phyloP scores from a whole-genome alignment of 1,140 invertebrate genomes.

The Trinorchestia longiramus region DNA sequence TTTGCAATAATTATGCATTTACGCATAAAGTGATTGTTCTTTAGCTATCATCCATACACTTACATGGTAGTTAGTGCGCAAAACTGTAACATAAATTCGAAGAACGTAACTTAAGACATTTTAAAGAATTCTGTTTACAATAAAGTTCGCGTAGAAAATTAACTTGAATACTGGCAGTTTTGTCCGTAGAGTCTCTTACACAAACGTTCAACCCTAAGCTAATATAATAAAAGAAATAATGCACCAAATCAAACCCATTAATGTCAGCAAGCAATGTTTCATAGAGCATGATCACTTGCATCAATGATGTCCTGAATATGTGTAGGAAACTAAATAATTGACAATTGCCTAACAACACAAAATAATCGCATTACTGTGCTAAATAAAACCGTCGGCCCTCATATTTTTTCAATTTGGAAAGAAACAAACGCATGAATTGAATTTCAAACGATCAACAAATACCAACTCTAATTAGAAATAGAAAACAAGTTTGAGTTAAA shows the following conservation, averaged over 20 bases:
- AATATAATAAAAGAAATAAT: too few relatives aligned
- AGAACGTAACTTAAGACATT: too few relatives aligned
- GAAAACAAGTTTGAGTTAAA: not conserved
- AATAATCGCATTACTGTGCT: not conserved
- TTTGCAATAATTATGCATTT: not conserved
- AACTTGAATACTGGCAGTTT: not conserved
- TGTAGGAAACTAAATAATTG: not conserved
- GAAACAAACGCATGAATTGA: not conserved
- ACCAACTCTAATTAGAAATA: not conserved
- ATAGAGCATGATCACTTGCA: too few relatives aligned
- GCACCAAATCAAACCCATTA: too few relatives aligned
- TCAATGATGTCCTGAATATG: too few relatives aligned
- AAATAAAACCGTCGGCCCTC: not conserved
- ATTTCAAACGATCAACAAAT: not conserved
- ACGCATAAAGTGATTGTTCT: not conserved
- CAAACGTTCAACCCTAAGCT: too few relatives aligned
- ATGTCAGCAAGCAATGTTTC: too few relatives aligned
- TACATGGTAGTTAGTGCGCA: too few relatives aligned
- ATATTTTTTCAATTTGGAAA: not conserved
- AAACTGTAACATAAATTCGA: too few relatives aligned
- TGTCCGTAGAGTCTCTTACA: not conserved
- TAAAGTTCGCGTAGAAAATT: not conserved
- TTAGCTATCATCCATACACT: too few relatives aligned
- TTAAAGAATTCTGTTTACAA: too few relatives aligned
- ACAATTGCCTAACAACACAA: not conserved